Conservation (phyloP, 2,888 invertebrate species). For the Halocaridina rubra region DNA sequence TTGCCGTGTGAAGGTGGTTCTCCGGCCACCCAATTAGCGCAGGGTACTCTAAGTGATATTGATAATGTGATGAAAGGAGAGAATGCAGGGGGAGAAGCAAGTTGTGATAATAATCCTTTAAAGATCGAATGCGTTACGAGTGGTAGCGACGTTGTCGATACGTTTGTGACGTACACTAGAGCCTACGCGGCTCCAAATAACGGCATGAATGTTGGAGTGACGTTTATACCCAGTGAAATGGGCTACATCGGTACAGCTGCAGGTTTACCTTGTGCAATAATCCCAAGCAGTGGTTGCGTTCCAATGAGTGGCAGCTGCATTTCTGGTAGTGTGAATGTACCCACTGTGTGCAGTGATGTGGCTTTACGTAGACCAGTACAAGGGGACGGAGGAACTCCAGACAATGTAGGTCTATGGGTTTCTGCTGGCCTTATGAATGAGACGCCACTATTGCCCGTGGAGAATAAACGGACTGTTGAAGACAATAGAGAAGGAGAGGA, state of each 20-base stretch:
- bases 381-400: background rate
- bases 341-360: conserved; percentile 15
- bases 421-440: background rate
- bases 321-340: conserved; percentile 1
- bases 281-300: conserved; percentile 31
- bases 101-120: background rate
- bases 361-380: conserved; percentile 4
- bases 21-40: background rate
- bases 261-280: conserved; percentile 47
- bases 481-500: conserved; percentile 65
- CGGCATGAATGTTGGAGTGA: conserved; percentile 34
- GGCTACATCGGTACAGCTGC: conserved; percentile 4
- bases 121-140: background rate
- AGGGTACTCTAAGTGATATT: conserved; percentile 15
- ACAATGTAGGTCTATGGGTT: background rate
- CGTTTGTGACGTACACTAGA: conserved; percentile 20
- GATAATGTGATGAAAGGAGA: background rate
- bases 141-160: conserved; percentile 2
- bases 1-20: background rate
- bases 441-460: background rate
- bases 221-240: conserved; percentile 28
- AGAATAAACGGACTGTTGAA: background rate
- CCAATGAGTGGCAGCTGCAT: conserved; percentile 29
- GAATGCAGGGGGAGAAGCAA: background rate
- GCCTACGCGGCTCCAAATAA: conserved; percentile 20